phyloP scores from a whole-genome alignment of 2,797 vertebrate genomes.

The Melanotaenia parkinsoni region DNA sequence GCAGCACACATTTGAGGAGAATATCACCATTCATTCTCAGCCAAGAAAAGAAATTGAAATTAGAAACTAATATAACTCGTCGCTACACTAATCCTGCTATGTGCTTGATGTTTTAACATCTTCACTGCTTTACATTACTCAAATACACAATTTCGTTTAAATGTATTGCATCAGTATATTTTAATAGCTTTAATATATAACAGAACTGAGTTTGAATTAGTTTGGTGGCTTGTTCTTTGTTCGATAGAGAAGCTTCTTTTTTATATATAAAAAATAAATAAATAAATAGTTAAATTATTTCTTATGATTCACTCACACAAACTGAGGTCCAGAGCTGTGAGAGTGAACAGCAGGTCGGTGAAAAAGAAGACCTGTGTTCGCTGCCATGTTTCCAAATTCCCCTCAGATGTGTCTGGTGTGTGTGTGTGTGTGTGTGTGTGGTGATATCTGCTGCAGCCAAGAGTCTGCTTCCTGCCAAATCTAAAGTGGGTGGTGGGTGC shows the following conservation, averaged over 20 bases:
- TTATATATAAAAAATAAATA: background rate
- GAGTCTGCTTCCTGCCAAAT: slow-evolving; percentile 72
- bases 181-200: background rate
- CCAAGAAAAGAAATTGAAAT: background rate
- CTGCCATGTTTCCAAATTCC: slow-evolving; percentile 73
- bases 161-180: slow-evolving; percentile 13
- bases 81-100: slow-evolving; percentile 9
- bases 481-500: slow-evolving; percentile 72
- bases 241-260: background rate
- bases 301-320: slow-evolving; percentile 41
- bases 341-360: slow-evolving; percentile 70
- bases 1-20: slow-evolving; percentile 24
- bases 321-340: slow-evolving; percentile 63
- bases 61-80: background rate
- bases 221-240: background rate
- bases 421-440: slow-evolving; percentile 3
- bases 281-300: slow-evolving; percentile 35
- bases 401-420: slow-evolving; percentile 50
- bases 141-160: background rate
- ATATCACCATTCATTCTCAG: slow-evolving; percentile 17
- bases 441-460: slow-evolving; percentile 65
- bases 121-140: background rate
- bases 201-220: background rate
- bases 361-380: slow-evolving; percentile 64
- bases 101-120: slow-evolving; percentile 12